Evolutionary conservation across 2,797 vertebrate species (phyloP).

Genomic region (Melanogrammus aeglefinus): DNA sequence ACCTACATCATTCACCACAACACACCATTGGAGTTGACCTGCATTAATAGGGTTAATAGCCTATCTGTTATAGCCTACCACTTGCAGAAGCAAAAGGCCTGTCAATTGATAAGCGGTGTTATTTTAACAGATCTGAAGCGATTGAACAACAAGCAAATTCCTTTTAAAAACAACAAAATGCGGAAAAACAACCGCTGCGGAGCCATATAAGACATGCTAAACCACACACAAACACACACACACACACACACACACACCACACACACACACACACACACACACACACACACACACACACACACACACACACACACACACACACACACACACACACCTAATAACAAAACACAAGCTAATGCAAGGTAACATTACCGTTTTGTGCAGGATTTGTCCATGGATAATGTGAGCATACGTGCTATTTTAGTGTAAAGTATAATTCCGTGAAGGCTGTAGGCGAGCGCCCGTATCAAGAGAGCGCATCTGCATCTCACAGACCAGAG

Average conservation of each 20-base stretch:
- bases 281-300: slow-evolving; percentile 28
- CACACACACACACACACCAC: slow-evolving; percentile 26
- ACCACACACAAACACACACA: slow-evolving; percentile 20
- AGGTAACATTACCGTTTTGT: slow-evolving; percentile 46
- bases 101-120: neutral
- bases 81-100: neutral
- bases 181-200: slow-evolving; percentile 36
- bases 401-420: slow-evolving; percentile 30
- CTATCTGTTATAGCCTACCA: neutral
- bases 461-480: slow-evolving; percentile 50
- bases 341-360: neutral
- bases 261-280: slow-evolving; percentile 26
- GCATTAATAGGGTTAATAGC: neutral
- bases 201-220: neutral
- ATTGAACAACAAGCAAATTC: neutral
- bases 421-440: slow-evolving; percentile 32
- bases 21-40: neutral
- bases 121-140: neutral
- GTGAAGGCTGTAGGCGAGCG: slow-evolving; percentile 34
- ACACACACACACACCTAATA: slow-evolving; percentile 21
- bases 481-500: slow-evolving; percentile 49
- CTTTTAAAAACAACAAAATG: neutral
- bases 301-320: slow-evolving; percentile 26
- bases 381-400: slow-evolving; percentile 50
- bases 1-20: neutral